Evolutionary conservation across 2,113 vertebrate genomes (phyloP), one percentile per base, ranked within the genome.

Genomic region (Sciurus niger): DNA sequence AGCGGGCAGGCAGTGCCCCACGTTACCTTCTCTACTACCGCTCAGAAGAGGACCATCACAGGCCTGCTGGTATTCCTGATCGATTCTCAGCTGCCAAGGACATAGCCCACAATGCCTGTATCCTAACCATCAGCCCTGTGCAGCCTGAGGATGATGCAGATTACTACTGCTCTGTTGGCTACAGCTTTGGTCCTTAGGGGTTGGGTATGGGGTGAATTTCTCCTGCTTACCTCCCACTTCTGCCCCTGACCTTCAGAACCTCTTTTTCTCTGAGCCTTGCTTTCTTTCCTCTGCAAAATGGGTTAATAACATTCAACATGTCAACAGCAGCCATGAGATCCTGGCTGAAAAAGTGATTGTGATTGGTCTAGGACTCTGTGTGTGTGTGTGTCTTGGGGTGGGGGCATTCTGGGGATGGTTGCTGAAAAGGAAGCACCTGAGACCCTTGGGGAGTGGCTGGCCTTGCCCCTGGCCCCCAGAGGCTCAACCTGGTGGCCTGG

Each of bases 101-200:
- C 0, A 2, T 2, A 4, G 77, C 51, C 6, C 90, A 85, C 58
- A 96, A 98, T 8, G 53, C 87, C n/a, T 95, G 95, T 77, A 46
- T 98, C 30, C 96, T 98, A 84, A 97, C 84, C 83, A 98, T 98
- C 92, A 96, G 70, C n/a, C 98, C 98, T 0, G 98, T 98, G 80
- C 97, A 97, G 87, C 98, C 98, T 0, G 98, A 98, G 43, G 98
- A 98, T 0, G 96, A 96, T 0, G 98, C 97, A 0, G 94, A 97
- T 46, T 98, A 98, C 37, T 98, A 90, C 68, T 98, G 98, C 24
- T 96, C 84, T 5, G 92, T 98, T 60, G 84, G 17, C 28, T 74
- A 95, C 9, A 0, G 2, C 76, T 25, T 24, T 63, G 63, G 37
- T 77, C 53, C 22, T 76, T 93, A 97, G 87, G 79, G 12, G 9